These are phyloP conservation scores for Hystrix cristata DNA, from an alignment of 2,113 vertebrate genomes.

Conservation along the genomic window DNA sequence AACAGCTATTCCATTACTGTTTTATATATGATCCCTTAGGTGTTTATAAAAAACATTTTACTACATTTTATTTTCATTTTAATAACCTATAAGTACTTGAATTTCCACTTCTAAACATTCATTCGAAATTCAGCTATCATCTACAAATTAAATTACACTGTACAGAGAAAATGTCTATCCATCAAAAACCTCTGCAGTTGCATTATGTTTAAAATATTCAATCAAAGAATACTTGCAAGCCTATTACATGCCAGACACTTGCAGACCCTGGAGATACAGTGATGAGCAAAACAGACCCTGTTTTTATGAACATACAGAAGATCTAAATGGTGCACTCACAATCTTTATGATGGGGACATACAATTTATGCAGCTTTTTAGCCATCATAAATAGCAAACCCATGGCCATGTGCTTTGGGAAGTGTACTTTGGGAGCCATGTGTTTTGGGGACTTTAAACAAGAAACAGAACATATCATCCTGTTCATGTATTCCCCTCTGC, in stretches of 20 bases:
- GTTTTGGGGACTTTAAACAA: not conserved
- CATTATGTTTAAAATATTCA: conserved; percentile 52
- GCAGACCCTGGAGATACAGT: not conserved
- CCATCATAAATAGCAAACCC: conserved; percentile 32
- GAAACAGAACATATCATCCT: not conserved
- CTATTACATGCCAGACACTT: conserved; percentile 2
- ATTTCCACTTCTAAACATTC: conserved; percentile 64
- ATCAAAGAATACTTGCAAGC: conserved; percentile 23
- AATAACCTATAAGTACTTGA: conserved; percentile 68
- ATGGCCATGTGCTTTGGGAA: not conserved
- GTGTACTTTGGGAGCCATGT: not conserved
- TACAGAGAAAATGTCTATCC: conserved; percentile 48
- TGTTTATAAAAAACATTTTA: conserved; percentile 75
- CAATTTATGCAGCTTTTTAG: not conserved
- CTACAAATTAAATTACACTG: conserved; percentile 62
- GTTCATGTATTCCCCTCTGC: not conserved
- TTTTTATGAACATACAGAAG: not conserved
- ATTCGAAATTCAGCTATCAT: conserved; percentile 70
- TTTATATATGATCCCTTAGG: conserved; percentile 69
- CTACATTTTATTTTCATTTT: conserved; percentile 74
- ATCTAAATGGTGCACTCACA: not conserved
- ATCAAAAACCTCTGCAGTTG: conserved; percentile 43
- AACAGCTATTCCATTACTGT: conserved; percentile 63
- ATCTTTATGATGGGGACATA: not conserved
- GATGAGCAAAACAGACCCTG: not conserved